phyloP scores from a whole-genome alignment of 2,888 invertebrate genomes.

The Glyphotaelius pellucidus region DNA sequence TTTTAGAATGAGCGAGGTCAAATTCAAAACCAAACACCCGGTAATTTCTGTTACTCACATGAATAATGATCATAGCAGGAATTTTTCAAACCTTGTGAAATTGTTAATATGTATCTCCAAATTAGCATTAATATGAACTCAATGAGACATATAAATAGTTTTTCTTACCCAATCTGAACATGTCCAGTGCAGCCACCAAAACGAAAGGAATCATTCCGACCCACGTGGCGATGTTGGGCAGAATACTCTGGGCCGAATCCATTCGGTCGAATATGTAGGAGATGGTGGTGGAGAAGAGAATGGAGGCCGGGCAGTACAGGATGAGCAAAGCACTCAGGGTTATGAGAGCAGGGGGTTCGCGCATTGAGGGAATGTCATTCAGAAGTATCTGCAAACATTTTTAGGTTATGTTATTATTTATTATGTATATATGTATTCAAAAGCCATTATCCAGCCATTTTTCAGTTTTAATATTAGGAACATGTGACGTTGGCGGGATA shows the following conservation, averaged over 20 bases:
- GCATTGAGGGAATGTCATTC: conserved; percentile 84
- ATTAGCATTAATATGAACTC: background rate
- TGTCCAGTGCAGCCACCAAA: conserved; percentile 84
- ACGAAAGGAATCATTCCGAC: conserved; percentile 86
- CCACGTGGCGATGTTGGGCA: conserved; percentile 87
- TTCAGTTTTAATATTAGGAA: background rate
- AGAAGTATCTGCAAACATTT: conserved; percentile 77
- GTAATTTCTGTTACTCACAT: no score
- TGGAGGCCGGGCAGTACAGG: conserved; percentile 85
- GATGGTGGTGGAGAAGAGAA: conserved; percentile 85
- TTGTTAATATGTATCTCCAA: no score
- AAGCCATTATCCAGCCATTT: background rate
- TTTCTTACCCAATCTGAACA: conserved; percentile 82
- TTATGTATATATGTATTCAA: background rate
- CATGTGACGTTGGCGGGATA: no score
- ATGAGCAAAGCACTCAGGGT: conserved; percentile 82
- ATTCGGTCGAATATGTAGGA: conserved; percentile 90
- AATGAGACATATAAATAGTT: background rate
- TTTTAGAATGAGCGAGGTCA: no score
- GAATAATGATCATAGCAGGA: no score
- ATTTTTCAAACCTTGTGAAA: background rate
- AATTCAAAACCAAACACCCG: no score
- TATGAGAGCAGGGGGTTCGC: conserved; percentile 83
- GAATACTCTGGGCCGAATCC: conserved; percentile 88
- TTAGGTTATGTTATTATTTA: background rate